phyloP scores from a whole-genome alignment of 2,888 invertebrate genomes.

The Xestobium rufovillosum region DNA sequence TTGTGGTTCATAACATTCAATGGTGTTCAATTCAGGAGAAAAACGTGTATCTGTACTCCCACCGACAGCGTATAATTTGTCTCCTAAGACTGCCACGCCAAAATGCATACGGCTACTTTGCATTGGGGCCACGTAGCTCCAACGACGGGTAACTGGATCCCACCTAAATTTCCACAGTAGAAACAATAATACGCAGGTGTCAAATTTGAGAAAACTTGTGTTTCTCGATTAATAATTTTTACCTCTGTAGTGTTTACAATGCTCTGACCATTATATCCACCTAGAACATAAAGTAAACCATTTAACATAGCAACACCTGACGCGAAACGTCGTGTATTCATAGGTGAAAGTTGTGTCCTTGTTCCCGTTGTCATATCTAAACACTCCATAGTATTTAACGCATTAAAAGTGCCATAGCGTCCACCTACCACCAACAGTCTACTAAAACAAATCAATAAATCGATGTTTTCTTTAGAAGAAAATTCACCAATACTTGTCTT shows the following conservation, averaged over 20 bases:
- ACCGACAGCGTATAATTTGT: slow-evolving; percentile 82
- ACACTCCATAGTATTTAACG: slow-evolving; percentile 87
- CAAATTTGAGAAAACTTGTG: no score
- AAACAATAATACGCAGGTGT: no score
- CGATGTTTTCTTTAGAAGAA: no score
- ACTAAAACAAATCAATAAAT: no score
- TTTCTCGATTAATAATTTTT: no score
- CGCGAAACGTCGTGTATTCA: slow-evolving; percentile 84
- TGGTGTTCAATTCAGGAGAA: slow-evolving; percentile 76
- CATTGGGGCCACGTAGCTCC: slow-evolving; percentile 90
- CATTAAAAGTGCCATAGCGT: slow-evolving; percentile 85
- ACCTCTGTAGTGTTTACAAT: slow-evolving; percentile 82
- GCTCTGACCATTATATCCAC: slow-evolving; percentile 94
- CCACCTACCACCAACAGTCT: slow-evolving; percentile 80
- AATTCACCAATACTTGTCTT: slow-evolving; percentile 50
- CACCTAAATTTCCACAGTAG: no score
- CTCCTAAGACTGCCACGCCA: slow-evolving; percentile 80
- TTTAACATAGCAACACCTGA: slow-evolving; percentile 71
- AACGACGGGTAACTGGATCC: slow-evolving; percentile 81
- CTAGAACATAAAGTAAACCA: slow-evolving; percentile 87
- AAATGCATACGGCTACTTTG: slow-evolving; percentile 81
- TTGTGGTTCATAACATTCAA: slow-evolving; percentile 73
- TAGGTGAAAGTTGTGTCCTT: slow-evolving; percentile 77
- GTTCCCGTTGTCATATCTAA: slow-evolving; percentile 72
- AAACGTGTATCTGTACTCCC: slow-evolving; percentile 89